phyloP scores from a whole-genome alignment of 2,113 vertebrate species.

The Dipodomys ordii region DNA sequence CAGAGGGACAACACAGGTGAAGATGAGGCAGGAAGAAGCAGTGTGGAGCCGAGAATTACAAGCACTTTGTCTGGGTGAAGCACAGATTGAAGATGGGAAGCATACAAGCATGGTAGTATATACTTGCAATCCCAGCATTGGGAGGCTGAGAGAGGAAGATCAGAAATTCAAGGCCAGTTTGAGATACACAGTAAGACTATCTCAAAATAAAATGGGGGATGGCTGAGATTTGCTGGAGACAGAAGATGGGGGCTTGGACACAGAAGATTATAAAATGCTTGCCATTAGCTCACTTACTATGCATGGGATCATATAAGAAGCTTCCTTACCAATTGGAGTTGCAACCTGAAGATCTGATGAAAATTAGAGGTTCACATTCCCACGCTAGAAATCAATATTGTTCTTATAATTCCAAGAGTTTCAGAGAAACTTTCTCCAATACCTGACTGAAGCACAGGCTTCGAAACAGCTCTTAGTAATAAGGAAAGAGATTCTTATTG shows the following conservation, averaged over 20 bases:
- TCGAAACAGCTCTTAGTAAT: background rate
- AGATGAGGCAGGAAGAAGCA: background rate
- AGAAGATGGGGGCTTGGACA: background rate
- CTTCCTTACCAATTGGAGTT: conserved; percentile 1
- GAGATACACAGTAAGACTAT: background rate
- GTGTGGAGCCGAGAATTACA: background rate
- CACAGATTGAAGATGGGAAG: background rate
- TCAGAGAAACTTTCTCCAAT: conserved; percentile 21
- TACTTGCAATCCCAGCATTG: background rate
- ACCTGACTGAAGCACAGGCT: conserved; percentile 6
- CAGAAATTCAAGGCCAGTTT: background rate
- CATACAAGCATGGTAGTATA: background rate
- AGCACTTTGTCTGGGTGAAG: conserved; percentile 6
- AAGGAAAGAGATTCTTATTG: background rate
- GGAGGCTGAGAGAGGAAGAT: no score
- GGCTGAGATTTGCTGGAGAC: background rate
- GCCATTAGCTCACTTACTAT: background rate
- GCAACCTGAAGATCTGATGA: conserved; percentile 9
- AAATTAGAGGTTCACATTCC: background rate
- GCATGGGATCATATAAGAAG: background rate
- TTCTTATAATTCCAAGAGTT: background rate
- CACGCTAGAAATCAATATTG: conserved; percentile 8
- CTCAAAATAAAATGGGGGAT: background rate
- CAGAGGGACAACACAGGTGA: background rate
- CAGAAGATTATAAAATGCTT: conserved; percentile 24